Conservation (phyloP, 2,797 vertebrate species). For the Schizopygopsis malacanthus region DNA sequence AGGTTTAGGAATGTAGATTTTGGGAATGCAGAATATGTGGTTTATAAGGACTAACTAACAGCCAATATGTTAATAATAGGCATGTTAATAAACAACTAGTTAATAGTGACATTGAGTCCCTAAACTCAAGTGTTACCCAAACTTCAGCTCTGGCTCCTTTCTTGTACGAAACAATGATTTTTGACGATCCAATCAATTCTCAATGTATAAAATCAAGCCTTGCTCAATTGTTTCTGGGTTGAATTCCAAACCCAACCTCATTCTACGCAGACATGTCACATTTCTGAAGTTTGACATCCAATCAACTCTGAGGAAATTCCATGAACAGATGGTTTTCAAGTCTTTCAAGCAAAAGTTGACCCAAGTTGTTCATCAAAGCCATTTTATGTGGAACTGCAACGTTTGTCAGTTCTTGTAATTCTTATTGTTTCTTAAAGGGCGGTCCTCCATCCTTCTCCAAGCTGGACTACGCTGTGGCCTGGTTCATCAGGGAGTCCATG, state of each 20-base stretch:
- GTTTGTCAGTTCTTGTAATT: background rate
- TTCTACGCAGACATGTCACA: background rate
- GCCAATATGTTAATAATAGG: too few relatives aligned
- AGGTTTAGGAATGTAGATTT: too few relatives aligned
- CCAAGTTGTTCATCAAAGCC: background rate
- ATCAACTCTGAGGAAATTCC: background rate
- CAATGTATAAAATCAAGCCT: background rate
- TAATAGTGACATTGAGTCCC: background rate
- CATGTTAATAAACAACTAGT: too few relatives aligned
- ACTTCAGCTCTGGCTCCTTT: background rate
- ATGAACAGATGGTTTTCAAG: background rate
- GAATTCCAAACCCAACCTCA: background rate
- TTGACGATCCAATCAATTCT: background rate
- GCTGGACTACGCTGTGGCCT: constrained; percentile 96
- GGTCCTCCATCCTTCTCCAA: constrained; percentile 92
- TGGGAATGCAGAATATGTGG: too few relatives aligned
- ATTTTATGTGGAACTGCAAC: background rate
- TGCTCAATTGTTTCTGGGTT: background rate
- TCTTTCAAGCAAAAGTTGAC: background rate
- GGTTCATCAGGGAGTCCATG: constrained; percentile 99
- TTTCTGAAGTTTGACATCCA: background rate
- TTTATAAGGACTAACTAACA: too few relatives aligned
- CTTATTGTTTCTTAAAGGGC: constrained; percentile 75
- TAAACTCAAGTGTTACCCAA: background rate
- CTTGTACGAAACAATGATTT: background rate